These are phyloP conservation scores for Drosophila demipolita DNA, from an alignment of 2,888 invertebrate genomes.

Conservation along the genomic window DNA sequence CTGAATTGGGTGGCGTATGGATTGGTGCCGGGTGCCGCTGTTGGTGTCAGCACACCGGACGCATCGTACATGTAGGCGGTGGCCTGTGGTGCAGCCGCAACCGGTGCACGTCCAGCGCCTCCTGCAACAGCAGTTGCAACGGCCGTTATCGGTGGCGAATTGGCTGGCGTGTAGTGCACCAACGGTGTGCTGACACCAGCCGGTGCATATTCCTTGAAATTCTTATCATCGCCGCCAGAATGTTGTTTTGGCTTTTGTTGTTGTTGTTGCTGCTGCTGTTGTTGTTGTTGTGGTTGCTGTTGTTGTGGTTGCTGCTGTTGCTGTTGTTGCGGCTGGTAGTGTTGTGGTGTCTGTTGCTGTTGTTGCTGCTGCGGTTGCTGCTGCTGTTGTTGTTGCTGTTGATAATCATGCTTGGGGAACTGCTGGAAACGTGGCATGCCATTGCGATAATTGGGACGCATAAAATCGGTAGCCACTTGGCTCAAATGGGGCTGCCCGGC, in stretches of 20 bases:
- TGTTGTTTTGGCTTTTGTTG: conserved; percentile 69
- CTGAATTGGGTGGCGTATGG: conserved; percentile 83
- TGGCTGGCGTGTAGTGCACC: conserved; percentile 81
- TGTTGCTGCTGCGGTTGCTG: conserved; percentile 61
- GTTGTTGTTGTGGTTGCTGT: conserved; percentile 48
- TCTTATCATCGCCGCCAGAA: conserved; percentile 61
- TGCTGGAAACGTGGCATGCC: conserved; percentile 82
- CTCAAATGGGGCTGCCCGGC: conserved; percentile 73
- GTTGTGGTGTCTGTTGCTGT: conserved; percentile 62
- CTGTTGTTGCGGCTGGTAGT: conserved; percentile 64
- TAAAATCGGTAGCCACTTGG: conserved; percentile 66
- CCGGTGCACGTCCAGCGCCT: conserved; percentile 57
- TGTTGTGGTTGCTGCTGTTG: conserved; percentile 45
- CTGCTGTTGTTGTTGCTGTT: conserved; percentile 71
- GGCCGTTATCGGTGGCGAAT: conserved; percentile 82
- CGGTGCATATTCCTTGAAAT: conserved; percentile 76
- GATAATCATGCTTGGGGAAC: conserved; percentile 83
- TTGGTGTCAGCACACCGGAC: conserved; percentile 82
- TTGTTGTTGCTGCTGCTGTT: conserved; percentile 59
- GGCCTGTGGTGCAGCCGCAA: conserved; percentile 59
- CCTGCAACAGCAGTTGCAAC: conserved; percentile 60
- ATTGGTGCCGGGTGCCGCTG: conserved; percentile 83
- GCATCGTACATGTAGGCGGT: conserved; percentile 84
- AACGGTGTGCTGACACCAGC: conserved; percentile 69
- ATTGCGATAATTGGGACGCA: conserved; percentile 77